phyloP scores from a whole-genome alignment of 2,113 vertebrate species.

The Carollia perspicillata region DNA sequence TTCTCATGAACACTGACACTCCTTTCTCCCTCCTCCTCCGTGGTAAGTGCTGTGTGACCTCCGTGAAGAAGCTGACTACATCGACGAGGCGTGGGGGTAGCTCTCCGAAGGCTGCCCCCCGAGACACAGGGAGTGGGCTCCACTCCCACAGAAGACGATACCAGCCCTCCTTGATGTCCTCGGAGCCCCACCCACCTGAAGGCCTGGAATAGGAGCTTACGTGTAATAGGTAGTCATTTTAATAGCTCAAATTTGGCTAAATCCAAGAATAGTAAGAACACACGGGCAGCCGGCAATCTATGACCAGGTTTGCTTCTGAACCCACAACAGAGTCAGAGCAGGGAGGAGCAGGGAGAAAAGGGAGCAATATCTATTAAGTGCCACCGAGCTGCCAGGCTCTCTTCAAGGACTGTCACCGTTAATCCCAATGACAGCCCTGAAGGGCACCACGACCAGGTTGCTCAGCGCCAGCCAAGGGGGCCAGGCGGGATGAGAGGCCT shows the following conservation, averaged over 20 bases:
- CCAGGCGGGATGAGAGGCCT: neutral
- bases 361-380: neutral
- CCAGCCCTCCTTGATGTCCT: neutral
- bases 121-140: neutral
- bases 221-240: neutral
- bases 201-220: neutral
- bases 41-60: rapidly evolving
- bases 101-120: neutral
- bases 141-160: neutral
- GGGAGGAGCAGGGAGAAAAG: rapidly evolving
- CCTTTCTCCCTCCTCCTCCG: neutral
- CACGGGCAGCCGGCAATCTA: neutral
- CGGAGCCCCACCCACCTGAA: neutral
- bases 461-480: neutral
- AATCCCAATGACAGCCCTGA: neutral
- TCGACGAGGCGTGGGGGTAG: rapidly evolving
- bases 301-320: neutral
- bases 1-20: neutral
- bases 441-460: neutral
- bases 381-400: rapidly evolving
- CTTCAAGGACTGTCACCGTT: neutral
- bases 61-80: neutral
- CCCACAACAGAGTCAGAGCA: neutral
- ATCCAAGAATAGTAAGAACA: neutral
- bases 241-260: neutral